These are phyloP conservation scores for Cecropterus lyciades DNA, from an alignment of 1,140 invertebrate species.

Conservation along the genomic window DNA sequence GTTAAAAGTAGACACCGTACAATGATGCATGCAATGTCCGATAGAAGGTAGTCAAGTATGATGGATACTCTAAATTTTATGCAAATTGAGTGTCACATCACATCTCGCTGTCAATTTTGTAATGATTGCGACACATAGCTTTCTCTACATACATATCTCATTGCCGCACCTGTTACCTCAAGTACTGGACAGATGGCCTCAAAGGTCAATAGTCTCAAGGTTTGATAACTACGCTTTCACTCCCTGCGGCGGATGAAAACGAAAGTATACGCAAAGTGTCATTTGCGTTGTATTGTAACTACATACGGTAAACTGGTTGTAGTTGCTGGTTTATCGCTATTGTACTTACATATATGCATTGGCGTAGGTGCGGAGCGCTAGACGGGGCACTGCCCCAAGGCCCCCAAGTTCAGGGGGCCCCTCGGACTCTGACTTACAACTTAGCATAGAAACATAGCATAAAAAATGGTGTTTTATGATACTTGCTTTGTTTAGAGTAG, in stretches of 20 bases:
- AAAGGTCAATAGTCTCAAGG: conserved; percentile 35
- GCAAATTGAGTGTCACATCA: too few relatives aligned
- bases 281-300: conserved; percentile 15
- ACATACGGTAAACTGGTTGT: neutral
- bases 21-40: too few relatives aligned
- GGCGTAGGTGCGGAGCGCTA: too few relatives aligned
- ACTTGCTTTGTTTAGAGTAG: too few relatives aligned
- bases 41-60: too few relatives aligned
- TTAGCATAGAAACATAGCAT: too few relatives aligned
- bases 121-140: conserved; percentile 16
- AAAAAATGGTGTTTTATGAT: too few relatives aligned
- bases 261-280: conserved; percentile 40
- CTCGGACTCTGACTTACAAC: too few relatives aligned
- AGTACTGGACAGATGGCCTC: conserved; percentile 20
- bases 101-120: conserved; percentile 10
- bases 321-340: neutral
- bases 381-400: too few relatives aligned
- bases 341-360: neutral
- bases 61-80: too few relatives aligned
- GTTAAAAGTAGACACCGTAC: too few relatives aligned
- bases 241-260: conserved; percentile 41
- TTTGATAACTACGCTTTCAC: conserved; percentile 42
- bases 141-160: conserved; percentile 3
- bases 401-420: too few relatives aligned
- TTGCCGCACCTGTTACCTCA: conserved; percentile 22